A percentile compares a stretch with the other conserved stretches of the same genome.
Evolutionary conservation across 2,888 invertebrate genomes (phyloP).

Genomic region (Lucinisca nassula): DNA sequence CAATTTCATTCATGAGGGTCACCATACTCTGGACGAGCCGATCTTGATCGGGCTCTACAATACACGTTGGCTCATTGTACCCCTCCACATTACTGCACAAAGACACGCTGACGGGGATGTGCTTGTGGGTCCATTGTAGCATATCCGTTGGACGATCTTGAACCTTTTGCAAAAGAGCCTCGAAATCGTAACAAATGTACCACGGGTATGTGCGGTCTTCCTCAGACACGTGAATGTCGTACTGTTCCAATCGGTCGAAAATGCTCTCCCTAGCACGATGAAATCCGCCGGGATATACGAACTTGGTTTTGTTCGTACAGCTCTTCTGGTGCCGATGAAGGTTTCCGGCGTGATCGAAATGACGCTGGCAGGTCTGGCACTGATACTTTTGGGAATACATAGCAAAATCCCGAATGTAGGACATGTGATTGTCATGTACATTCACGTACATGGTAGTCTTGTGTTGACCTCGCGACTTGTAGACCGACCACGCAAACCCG

Average conservation of each 20-base stretch:
- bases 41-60: constrained; percentile 40
- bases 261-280: constrained; percentile 16
- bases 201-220: constrained; percentile 43
- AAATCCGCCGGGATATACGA: constrained; percentile 50
- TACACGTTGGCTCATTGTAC: constrained; percentile 26
- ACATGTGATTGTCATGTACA: constrained; percentile 44
- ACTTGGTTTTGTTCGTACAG: no score
- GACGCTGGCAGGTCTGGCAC: no score
- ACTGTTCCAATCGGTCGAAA: constrained; percentile 51
- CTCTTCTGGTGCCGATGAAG: constrained; percentile 42
- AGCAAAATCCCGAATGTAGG: constrained; percentile 25
- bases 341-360: no score
- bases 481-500: no score
- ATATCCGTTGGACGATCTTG: constrained; percentile 14
- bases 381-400: constrained; percentile 24
- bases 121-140: constrained; percentile 39
- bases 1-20: constrained; percentile 4
- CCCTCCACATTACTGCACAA: constrained; percentile 50
- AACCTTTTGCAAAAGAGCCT: no score
- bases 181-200: constrained; percentile 50
- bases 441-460: constrained; percentile 53
- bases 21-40: constrained; percentile 28
- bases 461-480: constrained; percentile 34
- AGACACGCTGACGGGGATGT: constrained; percentile 52
- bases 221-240: no score